Evolutionary conservation across 2,888 invertebrate species (phyloP), one percentile per base, ranked within the genome.

Genomic region (Tetragonisca angustula): DNA sequence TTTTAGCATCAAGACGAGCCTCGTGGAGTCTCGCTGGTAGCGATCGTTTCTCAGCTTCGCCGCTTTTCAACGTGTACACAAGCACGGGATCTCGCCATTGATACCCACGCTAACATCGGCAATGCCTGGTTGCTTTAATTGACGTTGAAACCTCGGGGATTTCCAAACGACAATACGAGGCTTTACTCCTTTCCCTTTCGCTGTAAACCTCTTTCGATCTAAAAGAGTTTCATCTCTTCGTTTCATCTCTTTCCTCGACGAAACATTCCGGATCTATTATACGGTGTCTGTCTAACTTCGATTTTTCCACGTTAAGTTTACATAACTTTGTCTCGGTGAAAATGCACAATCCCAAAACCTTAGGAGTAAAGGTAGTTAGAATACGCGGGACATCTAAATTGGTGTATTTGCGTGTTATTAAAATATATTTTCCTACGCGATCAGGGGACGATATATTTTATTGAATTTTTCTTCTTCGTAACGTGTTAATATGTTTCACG

Each of bases 91-190:
- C 89, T 85, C 75, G 86, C 86, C 78, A 88, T 90, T 88, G 90
- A 91, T 90, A 90, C 87, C 75, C 80, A 82, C 64, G 68, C 50
- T 21, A 24, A 32, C 65, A 75, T 54, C 68, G 15, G 49, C 74
- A 81, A 90, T 89, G 90, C 90, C 88, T 86, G 88, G 89, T 91
- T 89, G 85, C 91, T 93, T 92, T 93, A 93, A 93, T 93, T 93
- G 91, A 93, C 88, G 88, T 81, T 90, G 90, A 92, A 87, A 88
- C 91, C 89, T 85, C 71, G 65, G 67, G 81, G 80, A 74, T 84
- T 65, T 64, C n/a, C 50, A 67, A 54, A 27, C 74, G 73, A 89
- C 83, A 91, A 89, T 87, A 65, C 83, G 68, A 64, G 79, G 85
- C 81, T 88, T 87, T 85, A 83, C 90, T 89, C 88, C 86, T 88